phyloP scores from a whole-genome alignment of 2,888 invertebrate genomes.

The Heliconius hortense region DNA sequence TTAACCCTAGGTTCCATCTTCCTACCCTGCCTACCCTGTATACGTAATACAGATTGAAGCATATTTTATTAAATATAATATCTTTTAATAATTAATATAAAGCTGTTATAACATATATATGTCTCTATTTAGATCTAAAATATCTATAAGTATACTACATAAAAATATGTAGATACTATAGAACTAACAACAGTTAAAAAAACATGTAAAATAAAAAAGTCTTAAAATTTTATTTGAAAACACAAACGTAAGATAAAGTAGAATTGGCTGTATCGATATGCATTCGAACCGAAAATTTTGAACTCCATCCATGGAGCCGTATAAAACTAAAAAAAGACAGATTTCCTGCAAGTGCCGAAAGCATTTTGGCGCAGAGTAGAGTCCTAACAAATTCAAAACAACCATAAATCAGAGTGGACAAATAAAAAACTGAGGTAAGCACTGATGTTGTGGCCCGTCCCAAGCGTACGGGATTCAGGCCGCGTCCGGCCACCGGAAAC shows the following conservation, averaged over 20 bases:
- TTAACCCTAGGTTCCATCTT: no score
- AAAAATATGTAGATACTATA: background rate
- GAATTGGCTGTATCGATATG: constrained; percentile 39
- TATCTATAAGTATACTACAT: no score
- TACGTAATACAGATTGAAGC: no score
- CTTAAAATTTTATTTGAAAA: background rate
- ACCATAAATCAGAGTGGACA: constrained; percentile 76
- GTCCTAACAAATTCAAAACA: constrained; percentile 76
- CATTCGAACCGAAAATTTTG: constrained; percentile 46
- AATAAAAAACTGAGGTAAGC: constrained; percentile 82
- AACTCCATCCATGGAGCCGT: constrained; percentile 48
- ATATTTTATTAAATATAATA: no score
- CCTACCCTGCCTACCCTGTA: no score
- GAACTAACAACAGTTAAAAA: background rate
- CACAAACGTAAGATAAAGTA: constrained; percentile 35
- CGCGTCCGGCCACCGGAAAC: constrained; percentile 73
- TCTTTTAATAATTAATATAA: no score
- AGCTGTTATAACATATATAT: no score
- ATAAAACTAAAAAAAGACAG: constrained; percentile 54
- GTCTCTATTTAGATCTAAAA: no score
- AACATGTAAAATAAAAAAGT: background rate
- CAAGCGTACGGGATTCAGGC: constrained; percentile 58
- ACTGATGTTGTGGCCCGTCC: constrained; percentile 75
- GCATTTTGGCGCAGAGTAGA: constrained; percentile 69
- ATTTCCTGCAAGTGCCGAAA: constrained; percentile 67